Evolutionary conservation across 2,797 vertebrate species (phyloP).

Genomic region (Garrulus glandarius): DNA sequence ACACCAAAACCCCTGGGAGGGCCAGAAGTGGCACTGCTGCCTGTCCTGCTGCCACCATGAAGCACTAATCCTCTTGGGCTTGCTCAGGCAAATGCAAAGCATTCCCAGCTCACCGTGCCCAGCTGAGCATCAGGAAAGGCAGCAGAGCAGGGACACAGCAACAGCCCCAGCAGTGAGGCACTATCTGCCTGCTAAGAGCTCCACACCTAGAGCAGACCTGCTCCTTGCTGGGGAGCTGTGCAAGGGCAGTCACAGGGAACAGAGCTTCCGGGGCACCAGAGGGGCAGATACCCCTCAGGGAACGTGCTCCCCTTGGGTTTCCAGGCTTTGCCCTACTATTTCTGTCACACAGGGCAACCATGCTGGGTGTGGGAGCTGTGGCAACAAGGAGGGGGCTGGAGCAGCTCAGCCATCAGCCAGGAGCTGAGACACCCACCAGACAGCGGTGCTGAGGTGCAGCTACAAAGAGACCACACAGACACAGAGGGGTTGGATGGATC

Average conservation of each 20-base stretch:
- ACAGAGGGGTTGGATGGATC: fast-evolving
- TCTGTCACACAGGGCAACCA: background rate
- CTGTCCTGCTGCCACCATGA: background rate
- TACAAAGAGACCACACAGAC: background rate
- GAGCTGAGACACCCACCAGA: background rate
- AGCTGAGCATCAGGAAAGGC: background rate
- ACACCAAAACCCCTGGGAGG: background rate
- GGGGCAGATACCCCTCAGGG: fast-evolving
- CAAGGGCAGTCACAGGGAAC: background rate
- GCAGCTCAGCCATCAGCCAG: background rate
- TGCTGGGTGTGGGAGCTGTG: fast-evolving
- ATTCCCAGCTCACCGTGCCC: background rate
- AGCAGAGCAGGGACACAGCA: background rate
- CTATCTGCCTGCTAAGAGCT: background rate
- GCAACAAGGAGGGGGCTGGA: background rate
- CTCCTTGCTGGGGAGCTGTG: background rate
- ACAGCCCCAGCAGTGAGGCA: background rate
- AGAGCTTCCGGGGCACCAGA: background rate
- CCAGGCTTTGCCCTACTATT: background rate
- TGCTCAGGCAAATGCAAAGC: background rate
- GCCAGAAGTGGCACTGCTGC: background rate
- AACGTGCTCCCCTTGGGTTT: background rate
- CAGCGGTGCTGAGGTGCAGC: background rate
- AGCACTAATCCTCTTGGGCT: background rate
- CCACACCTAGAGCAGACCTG: background rate